These are phyloP conservation scores for Sakesphorus luctuosus DNA, from an alignment of 2,113 vertebrate species.

Conservation along the genomic window DNA sequence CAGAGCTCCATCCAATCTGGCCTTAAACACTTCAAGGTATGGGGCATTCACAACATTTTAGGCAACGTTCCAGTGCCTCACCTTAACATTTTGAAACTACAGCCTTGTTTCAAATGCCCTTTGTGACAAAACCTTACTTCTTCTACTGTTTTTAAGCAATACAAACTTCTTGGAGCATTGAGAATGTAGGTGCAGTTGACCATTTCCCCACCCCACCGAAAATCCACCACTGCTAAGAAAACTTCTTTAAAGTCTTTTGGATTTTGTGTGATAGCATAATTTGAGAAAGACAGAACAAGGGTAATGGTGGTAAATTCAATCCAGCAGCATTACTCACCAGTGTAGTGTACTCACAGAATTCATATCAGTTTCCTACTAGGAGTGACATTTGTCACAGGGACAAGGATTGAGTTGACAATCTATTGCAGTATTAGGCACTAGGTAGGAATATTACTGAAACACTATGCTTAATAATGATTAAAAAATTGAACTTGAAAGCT, in stretches of 20 bases:
- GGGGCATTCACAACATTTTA: not conserved
- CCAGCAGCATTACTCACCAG: not conserved
- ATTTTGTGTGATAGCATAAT: not conserved
- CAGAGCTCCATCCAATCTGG: not conserved
- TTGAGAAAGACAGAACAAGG: not conserved
- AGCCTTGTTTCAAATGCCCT: not conserved
- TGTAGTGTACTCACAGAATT: not conserved
- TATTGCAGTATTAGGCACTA: not conserved
- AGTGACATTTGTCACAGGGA: fast-evolving
- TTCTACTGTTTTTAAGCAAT: not conserved
- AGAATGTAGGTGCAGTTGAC: not conserved
- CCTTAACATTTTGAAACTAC: not conserved
- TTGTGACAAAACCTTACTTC: not conserved
- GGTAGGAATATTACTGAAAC: not conserved
- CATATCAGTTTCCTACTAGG: not conserved
- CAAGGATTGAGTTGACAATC: not conserved
- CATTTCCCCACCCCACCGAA: not conserved
- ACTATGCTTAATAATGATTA: not conserved
- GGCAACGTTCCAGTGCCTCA: not conserved
- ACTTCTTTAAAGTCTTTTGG: not conserved
- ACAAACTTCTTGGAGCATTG: not conserved
- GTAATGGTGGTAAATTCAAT: not conserved
- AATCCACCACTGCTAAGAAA: not conserved
- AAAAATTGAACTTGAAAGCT: not conserved
- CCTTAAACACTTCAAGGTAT: not conserved